phyloP scores from a whole-genome alignment of 2,113 vertebrate species.

The Nansenia antarctica region DNA sequence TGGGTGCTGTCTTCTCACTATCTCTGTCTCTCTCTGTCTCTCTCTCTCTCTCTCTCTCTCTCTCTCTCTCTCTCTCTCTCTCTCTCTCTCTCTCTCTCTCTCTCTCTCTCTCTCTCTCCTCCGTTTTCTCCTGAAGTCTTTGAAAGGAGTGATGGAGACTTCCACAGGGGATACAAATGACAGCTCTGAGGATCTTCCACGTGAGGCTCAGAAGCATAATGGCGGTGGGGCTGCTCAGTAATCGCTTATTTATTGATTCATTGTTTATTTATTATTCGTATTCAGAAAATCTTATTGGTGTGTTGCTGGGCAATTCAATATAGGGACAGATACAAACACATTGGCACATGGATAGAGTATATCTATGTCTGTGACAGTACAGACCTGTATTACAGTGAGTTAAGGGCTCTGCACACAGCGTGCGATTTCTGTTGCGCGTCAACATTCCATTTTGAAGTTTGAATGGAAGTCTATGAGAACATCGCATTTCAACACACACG shows the following conservation, averaged over 20 bases:
- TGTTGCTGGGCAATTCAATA: too few relatives aligned
- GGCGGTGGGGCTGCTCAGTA: too few relatives aligned
- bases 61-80: background rate
- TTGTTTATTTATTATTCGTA: too few relatives aligned
- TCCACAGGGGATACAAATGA: slow-evolving; percentile 80
- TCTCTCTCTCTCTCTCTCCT: slow-evolving; percentile 2
- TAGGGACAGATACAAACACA: too few relatives aligned
- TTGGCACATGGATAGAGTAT: background rate
- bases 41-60: background rate
- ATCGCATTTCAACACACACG: too few relatives aligned
- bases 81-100: slow-evolving; percentile 11
- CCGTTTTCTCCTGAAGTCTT: slow-evolving; percentile 59
- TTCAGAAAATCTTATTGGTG: background rate
- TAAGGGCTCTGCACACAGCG: too few relatives aligned
- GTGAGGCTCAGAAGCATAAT: slow-evolving; percentile 73
- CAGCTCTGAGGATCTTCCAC: slow-evolving; percentile 80
- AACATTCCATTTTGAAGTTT: too few relatives aligned
- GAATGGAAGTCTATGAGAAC: too few relatives aligned
- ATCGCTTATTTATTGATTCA: too few relatives aligned
- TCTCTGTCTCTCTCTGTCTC: background rate
- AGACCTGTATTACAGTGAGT: background rate
- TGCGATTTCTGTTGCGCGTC: too few relatives aligned
- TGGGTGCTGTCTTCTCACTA: background rate
- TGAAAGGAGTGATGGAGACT: slow-evolving; percentile 75
- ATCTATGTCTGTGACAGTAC: background rate